Evolutionary conservation across 1,140 invertebrate genomes (phyloP).

Genomic region (Zaprionus gabonicus): DNA sequence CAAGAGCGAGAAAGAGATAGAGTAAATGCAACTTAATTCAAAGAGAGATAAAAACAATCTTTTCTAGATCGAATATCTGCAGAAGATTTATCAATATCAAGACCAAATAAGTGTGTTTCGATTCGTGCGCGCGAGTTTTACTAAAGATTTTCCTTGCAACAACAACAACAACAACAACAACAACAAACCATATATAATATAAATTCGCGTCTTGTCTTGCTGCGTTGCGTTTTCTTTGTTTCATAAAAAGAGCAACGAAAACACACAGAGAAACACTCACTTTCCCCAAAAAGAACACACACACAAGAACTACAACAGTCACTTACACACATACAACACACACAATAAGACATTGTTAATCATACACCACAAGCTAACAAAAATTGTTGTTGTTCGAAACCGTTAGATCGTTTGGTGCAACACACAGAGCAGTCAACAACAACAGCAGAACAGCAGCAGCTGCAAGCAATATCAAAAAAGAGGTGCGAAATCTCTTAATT

Average conservation of each 20-base stretch:
- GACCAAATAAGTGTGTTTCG: background rate
- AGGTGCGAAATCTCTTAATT: slow-evolving; percentile 27
- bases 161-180: slow-evolving; percentile 2
- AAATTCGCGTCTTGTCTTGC: background rate
- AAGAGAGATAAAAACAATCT: slow-evolving; percentile 3
- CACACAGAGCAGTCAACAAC: background rate
- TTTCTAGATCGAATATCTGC: background rate
- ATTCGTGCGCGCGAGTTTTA: slow-evolving; percentile 12
- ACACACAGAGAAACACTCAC: background rate
- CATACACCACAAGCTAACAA: no score
- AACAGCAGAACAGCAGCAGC: background rate
- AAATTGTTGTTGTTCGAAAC: slow-evolving; percentile 4
- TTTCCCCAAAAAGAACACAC: background rate
- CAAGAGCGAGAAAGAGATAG: slow-evolving; percentile 25
- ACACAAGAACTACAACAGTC: background rate
- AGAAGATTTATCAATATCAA: background rate
- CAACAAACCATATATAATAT: background rate
- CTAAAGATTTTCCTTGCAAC: slow-evolving; percentile 43
- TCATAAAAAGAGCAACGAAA: background rate
- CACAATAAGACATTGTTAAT: background rate
- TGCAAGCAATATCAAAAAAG: slow-evolving; percentile 12
- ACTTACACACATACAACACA: background rate
- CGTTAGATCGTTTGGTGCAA: slow-evolving; percentile 14
- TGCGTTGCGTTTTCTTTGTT: background rate
- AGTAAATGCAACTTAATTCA: slow-evolving; percentile 24